These are phyloP conservation scores for Saimiri boliviensis DNA, from an alignment of 2,113 vertebrate genomes.

Conservation along the genomic window DNA sequence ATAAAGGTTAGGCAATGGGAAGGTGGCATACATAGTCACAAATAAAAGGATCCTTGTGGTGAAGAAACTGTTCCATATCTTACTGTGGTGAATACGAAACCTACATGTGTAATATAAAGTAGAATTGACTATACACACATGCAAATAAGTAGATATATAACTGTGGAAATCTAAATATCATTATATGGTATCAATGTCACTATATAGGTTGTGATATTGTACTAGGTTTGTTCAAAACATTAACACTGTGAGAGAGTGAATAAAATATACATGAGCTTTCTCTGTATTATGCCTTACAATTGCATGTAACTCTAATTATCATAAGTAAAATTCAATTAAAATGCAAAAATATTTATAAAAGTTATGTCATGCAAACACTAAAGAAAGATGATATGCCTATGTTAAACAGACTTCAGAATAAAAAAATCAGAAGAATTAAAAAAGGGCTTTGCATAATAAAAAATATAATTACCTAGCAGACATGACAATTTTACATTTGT, in stretches of 20 bases:
- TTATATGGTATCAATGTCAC: background rate
- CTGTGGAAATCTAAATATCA: background rate
- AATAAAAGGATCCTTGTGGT: background rate
- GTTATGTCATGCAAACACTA: background rate
- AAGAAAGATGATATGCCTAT: background rate
- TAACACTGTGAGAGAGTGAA: background rate
- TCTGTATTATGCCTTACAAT: background rate
- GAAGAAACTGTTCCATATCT: background rate
- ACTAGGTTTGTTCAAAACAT: background rate
- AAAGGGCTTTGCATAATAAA: background rate
- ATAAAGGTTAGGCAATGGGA: background rate
- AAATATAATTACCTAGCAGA: background rate
- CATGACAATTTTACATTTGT: background rate
- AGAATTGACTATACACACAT: background rate
- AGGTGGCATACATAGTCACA: background rate
- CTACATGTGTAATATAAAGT: background rate
- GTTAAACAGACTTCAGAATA: background rate
- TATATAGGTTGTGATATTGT: background rate
- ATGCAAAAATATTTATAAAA: background rate
- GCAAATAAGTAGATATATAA: background rate
- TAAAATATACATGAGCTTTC: background rate
- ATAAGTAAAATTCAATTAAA: background rate
- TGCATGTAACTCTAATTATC: too few relatives aligned
- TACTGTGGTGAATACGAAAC: background rate
- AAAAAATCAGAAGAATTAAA: background rate